Percentiles rank a stretch among this genome's conserved stretches.
Conservation (phyloP, 2,797 vertebrate genomes). For the Malacoctenus gilli region DNA sequence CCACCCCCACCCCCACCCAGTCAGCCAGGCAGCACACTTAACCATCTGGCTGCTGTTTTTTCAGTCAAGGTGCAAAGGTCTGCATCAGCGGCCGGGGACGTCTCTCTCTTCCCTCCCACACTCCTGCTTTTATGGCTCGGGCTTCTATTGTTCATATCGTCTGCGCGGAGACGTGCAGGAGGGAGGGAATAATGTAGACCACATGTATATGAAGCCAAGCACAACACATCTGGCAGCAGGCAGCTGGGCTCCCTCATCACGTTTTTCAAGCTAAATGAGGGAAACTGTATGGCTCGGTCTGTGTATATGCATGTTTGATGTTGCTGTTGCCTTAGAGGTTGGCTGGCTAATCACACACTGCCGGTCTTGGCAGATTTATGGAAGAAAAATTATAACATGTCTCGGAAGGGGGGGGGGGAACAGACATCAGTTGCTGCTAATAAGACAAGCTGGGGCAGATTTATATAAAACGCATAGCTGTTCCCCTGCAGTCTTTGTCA, state of each 20-base stretch:
- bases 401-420: constrained; percentile 50
- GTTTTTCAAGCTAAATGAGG: constrained; percentile 73
- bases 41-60: constrained; percentile 74
- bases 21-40: constrained; percentile 58
- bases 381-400: constrained; percentile 76
- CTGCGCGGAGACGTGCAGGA: constrained; percentile 62
- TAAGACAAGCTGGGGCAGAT: constrained; percentile 62
- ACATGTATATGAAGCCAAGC: constrained; percentile 75
- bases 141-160: constrained; percentile 78
- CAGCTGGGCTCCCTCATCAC: constrained; percentile 70
- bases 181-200: constrained; percentile 73
- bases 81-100: constrained; percentile 53
- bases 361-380: constrained; percentile 79
- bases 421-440: constrained; percentile 65
- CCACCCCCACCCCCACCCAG: constrained; percentile 9
- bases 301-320: constrained; percentile 76
- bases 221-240: constrained; percentile 81
- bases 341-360: constrained; percentile 75
- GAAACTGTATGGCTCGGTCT: constrained; percentile 61
- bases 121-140: constrained; percentile 65
- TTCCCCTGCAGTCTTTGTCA: constrained; percentile 40
- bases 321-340: constrained; percentile 75
- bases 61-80: constrained; percentile 73
- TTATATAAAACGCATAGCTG: constrained; percentile 40
- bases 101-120: constrained; percentile 67